Base-by-base conservation (phyloP, 2,888 invertebrate genomes). In the Aphelenchoides bicaudatus region DNA sequence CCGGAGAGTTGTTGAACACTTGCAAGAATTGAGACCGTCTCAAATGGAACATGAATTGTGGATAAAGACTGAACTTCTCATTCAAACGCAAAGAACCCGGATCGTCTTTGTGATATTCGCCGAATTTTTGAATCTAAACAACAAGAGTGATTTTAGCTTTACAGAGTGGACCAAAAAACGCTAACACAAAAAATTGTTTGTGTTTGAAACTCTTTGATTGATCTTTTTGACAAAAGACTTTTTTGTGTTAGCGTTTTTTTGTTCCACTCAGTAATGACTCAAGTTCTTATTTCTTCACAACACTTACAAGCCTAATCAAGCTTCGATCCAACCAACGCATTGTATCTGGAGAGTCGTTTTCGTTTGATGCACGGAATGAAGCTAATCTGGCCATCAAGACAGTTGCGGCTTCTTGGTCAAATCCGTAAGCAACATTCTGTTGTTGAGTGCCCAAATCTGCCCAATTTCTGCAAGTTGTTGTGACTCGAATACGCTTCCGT, bases 21-120 rank as follows among this genome's bases (percentile, higher is more conserved):
- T 75, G 74, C 19, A 98, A 85, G 83, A 98, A 99, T 83, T 96
- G 98, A 27, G 96, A 98, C 69, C 98, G 86, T 39, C 98, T 85
- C 75, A 99, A 83, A 80, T 99, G 98, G 82, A 96, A 99, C 93
- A 99, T 96, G 82, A 98, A 99, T 82, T 98, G 98, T 39, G 98
- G 98, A 83, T 94, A 99, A 59, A 99, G 84, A 60, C 91, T 91
- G 83, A 98, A 98, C 83, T 93, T 94, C 80, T 94, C 94, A 1
- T 90, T 87, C 61, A 98, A 85, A 51, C 93, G 86, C 84, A 98
- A 98, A 69, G 91, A 91, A 79, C 88, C 89, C 19, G 93, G 91
- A 82, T 96, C 93, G 79, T 99, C 96, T 80, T 94, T 94, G 74
- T 88, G 87, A 81, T 92, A 99, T 80, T 98, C 94, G 55, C 96